Evolutionary conservation across 35 echinoderm and acorn worm species (phyloP).

Genomic region (Eucidaris tribuloides): DNA sequence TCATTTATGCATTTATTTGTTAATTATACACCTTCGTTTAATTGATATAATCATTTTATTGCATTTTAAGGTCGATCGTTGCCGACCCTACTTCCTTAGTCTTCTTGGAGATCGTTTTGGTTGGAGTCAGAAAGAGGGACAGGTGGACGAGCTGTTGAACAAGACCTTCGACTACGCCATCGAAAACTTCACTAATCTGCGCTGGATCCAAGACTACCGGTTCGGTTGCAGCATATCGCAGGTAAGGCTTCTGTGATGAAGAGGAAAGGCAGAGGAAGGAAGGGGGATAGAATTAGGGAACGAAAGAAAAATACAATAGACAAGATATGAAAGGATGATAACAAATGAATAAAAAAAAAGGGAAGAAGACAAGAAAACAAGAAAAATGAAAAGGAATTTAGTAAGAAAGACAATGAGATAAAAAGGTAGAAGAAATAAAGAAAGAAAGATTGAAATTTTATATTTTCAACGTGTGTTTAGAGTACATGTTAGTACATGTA

Average conservation of each 20-base stretch:
- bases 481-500: too few species aligned
- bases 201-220: conserved; percentile 71
- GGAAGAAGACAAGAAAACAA: too few species aligned
- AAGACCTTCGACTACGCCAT: conserved; percentile 79
- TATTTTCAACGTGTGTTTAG: too few species aligned
- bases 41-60: too few species aligned
- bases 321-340: too few species aligned
- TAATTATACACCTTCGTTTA: too few species aligned
- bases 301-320: too few species aligned
- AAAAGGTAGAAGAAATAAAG: background rate
- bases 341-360: too few species aligned
- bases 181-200: conserved; percentile 54
- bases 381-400: background rate
- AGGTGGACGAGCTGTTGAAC: conserved; percentile 67
- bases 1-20: too few species aligned
- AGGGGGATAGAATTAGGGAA: too few species aligned
- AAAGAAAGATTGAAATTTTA: background rate
- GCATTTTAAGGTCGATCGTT: conserved; percentile 65
- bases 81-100: conserved; percentile 87
- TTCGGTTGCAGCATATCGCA: conserved; percentile 73
- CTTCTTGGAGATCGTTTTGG: conserved; percentile 85
- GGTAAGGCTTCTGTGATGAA: conserved; percentile 28
- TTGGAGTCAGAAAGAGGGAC: conserved; percentile 68
- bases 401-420: background rate
- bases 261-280: too few species aligned